Conservation (phyloP, 2,797 vertebrate genomes). For the Manis crassicaudata region DNA sequence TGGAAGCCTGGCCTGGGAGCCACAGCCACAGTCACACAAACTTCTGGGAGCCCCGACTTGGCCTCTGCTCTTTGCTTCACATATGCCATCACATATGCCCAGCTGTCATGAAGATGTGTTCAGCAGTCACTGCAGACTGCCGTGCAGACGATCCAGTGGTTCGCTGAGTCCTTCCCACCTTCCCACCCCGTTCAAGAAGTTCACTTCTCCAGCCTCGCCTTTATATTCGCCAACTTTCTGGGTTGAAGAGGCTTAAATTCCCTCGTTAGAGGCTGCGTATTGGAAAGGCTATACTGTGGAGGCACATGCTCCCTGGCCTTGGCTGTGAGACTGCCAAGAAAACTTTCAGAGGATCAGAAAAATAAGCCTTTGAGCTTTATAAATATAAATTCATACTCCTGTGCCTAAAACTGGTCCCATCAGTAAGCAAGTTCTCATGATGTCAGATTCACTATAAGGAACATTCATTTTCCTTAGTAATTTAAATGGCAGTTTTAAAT, state of each 20-base stretch:
- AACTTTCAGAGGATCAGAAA: conserved; percentile 23
- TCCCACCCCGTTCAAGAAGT: background rate
- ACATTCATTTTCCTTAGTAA: background rate
- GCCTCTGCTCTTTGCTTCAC: background rate
- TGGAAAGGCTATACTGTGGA: background rate
- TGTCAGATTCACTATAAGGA: conserved; percentile 29
- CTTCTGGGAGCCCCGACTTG: background rate
- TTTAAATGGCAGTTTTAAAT: conserved; percentile 26
- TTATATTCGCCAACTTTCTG: background rate
- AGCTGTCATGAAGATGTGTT: background rate
- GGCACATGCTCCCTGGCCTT: background rate
- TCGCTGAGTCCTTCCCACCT: background rate
- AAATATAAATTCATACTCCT: background rate
- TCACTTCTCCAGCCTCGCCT: background rate
- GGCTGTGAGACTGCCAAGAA: conserved; percentile 12
- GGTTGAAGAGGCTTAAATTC: conserved; percentile 11
- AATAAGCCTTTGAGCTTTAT: background rate
- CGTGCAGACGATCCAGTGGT: background rate
- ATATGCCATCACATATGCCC: background rate
- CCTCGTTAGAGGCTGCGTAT: background rate
- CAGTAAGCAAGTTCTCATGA: background rate
- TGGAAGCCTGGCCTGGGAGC: conserved; percentile 11
- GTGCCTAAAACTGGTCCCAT: background rate
- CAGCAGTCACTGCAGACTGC: background rate
- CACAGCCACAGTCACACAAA: background rate